Conservation (phyloP, 2,797 vertebrate genomes). For the Adrianichthys oophorus region DNA sequence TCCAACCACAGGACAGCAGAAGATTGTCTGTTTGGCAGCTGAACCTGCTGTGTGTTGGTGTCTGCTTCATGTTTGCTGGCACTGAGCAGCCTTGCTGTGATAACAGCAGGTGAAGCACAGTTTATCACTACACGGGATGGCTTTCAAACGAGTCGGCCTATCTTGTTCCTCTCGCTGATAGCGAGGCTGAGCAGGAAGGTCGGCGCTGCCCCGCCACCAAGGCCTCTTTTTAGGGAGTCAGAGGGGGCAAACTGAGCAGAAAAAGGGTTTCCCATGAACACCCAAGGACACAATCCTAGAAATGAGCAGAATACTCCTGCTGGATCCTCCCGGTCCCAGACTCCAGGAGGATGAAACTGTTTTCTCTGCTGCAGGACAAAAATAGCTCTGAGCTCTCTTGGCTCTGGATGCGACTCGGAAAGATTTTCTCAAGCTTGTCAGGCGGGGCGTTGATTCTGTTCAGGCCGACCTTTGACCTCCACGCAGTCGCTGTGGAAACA, state of each 20-base stretch:
- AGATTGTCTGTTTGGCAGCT: too few relatives aligned
- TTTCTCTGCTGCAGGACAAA: slow-evolving; percentile 7
- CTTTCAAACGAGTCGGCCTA: slow-evolving; percentile 14
- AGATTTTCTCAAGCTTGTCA: slow-evolving; percentile 73
- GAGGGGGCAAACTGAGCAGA: slow-evolving; percentile 21
- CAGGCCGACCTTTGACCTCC: slow-evolving; percentile 56
- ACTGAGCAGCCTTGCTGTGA: neutral
- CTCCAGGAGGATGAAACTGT: neutral
- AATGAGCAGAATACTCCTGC: too few relatives aligned
- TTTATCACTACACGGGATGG: neutral
- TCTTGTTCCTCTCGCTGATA: slow-evolving; percentile 29
- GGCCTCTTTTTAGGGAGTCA: slow-evolving; percentile 47
- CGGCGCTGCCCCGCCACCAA: slow-evolving; percentile 52
- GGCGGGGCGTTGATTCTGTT: slow-evolving; percentile 43
- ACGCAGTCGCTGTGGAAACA: slow-evolving; percentile 38
- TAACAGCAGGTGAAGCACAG: slow-evolving; percentile 21
- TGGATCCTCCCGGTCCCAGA: neutral
- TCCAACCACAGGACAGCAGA: too few relatives aligned
- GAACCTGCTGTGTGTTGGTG: neutral
- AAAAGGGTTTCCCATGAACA: slow-evolving; percentile 10
- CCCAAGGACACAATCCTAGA: slow-evolving; percentile 25
- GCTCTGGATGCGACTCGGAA: slow-evolving; percentile 17
- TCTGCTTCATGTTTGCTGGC: slow-evolving; percentile 1
- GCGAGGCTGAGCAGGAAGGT: slow-evolving; percentile 43
- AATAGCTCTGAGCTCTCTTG: slow-evolving; percentile 15